phyloP scores from a whole-genome alignment of 2,888 invertebrate genomes.

The Zele albiditarsus region DNA sequence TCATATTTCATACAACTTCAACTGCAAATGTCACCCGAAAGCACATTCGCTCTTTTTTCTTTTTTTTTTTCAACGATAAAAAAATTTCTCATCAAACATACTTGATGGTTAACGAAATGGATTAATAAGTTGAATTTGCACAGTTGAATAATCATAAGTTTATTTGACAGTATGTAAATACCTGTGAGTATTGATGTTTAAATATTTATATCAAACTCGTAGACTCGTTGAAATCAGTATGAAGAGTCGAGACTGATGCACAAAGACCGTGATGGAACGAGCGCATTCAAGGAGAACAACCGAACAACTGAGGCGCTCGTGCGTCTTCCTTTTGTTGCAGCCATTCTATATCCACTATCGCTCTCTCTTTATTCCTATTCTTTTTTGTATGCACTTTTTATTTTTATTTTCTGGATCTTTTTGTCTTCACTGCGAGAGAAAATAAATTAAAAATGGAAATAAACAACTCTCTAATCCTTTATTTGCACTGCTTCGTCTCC shows the following conservation, averaged over 20 bases:
- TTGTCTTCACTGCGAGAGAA: not conserved
- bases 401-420: not conserved
- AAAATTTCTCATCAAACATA: too few species aligned
- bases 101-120: too few species aligned
- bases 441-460: constrained; percentile 12
- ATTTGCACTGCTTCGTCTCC: not conserved
- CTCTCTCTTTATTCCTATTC: constrained; percentile 11
- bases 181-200: not conserved
- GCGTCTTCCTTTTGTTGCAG: constrained; percentile 35
- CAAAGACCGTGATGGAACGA: constrained; percentile 40
- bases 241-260: constrained; percentile 28
- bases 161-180: too few species aligned
- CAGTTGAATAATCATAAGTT: too few species aligned
- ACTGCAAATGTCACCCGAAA: too few species aligned
- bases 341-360: constrained; percentile 10
- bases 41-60: too few species aligned
- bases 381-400: constrained; percentile 2
- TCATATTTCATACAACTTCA: too few species aligned
- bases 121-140: too few species aligned
- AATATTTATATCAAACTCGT: not conserved
- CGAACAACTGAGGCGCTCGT: constrained; percentile 48
- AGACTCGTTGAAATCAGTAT: too few species aligned
- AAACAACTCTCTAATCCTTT: constrained; percentile 4
- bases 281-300: constrained; percentile 52
- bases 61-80: too few species aligned